Evolutionary conservation across 2,797 vertebrate species (phyloP), one percentile per base, ranked within the genome.

Genomic region (Synanceia verrucosa): DNA sequence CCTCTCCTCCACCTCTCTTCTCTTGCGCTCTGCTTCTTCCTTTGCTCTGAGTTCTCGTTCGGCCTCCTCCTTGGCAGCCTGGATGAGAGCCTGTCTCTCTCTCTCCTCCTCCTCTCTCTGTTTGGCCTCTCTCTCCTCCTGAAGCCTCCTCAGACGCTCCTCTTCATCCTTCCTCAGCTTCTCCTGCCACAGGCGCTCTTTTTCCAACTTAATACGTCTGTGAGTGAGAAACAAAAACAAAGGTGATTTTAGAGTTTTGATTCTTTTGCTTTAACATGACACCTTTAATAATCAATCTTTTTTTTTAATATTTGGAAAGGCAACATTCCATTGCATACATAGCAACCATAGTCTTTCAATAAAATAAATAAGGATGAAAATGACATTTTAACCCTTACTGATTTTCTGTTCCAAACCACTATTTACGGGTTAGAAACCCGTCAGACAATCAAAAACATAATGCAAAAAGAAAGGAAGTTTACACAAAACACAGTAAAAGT

Each of bases 161-260:
- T 91, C 92, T 82, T 94, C 94, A 24, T 94, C 94, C 69, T 73
- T 96, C 76, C 93, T 96, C 62, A 95, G 82, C 86, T 95, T 90
- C 84, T 96, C 93, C 67, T 97, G 96, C 89, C 97, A 95, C 18
- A 95, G 97, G 58, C 86, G 95, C 75, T 97, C 97, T 88, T 95
- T 96, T 91, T 98, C 96, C 73, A 96, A 92, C 79, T 89, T 89
- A 44, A 93, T 89, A 13, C 70, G 88, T 66, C 91, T 93, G 72
- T 11, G n/a, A 73, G 18, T 4, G 3, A 23, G 1, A 70, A 44
- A 9, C 6, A 73, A 60, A 66, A 4, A 4, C 29, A 2, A 43
- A 29, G 3, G 23, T 7, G 21, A 4, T 31, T 11, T 50, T 8
- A 19, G 1, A 29, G 4, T 2, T 5, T 26, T 1, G 7, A 53